Evolutionary conservation across 2,797 vertebrate genomes (phyloP).

Genomic region (Smutsia gigantea): DNA sequence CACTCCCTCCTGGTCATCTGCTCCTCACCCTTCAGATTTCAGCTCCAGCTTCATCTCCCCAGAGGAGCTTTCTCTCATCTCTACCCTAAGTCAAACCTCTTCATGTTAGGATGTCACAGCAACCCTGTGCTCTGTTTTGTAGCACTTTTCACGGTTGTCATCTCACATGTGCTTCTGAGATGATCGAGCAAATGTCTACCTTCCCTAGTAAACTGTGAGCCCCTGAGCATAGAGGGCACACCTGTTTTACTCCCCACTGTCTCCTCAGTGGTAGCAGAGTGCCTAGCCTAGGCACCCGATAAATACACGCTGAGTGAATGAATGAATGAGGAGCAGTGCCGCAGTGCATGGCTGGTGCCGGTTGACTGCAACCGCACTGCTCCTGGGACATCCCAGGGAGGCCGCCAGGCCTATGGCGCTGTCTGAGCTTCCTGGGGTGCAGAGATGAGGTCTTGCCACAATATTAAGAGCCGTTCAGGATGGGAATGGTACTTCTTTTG

Average conservation of each 20-base stretch:
- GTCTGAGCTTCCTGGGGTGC: not conserved
- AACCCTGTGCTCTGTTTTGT: not conserved
- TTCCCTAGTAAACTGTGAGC: not conserved
- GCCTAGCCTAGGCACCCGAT: not conserved
- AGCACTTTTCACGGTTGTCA: not conserved
- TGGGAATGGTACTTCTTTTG: not conserved
- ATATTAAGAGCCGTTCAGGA: not conserved
- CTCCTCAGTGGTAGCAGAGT: not conserved
- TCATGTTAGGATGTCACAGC: not conserved
- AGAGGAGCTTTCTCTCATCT: not conserved
- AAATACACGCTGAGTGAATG: accelerated
- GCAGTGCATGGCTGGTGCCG: accelerated
- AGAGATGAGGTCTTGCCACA: not conserved
- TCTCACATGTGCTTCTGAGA: not conserved
- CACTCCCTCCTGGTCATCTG: not conserved
- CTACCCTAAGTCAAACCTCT: not conserved
- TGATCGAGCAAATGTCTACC: not conserved
- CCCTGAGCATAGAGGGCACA: accelerated
- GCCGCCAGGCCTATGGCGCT: accelerated
- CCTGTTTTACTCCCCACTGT: accelerated
- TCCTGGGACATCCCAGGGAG: too few relatives aligned
- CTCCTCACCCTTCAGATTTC: not conserved
- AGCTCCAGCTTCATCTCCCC: not conserved
- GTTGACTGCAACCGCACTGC: accelerated
- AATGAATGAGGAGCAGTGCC: accelerated